Evolutionary conservation across 92 coral and sea anemone species (phyloP), one percentile per base, ranked within the genome.

Genomic region (Actinostola sp.): DNA sequence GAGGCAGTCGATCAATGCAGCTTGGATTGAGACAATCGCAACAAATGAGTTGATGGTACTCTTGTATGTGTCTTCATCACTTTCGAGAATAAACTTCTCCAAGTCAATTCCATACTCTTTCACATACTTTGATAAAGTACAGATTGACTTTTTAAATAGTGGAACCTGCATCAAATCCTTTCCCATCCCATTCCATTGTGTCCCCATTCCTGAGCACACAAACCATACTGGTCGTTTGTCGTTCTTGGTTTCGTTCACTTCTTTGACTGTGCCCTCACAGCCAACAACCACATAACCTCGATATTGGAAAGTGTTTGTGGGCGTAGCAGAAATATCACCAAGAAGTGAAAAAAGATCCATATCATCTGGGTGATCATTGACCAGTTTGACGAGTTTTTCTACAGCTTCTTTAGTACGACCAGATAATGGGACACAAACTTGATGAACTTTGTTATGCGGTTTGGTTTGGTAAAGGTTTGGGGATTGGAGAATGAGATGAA

Each of bases 141-240:
- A 26, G 25, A 89, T 72, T 0, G 94, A 89, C 33, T 85, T 72
- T 36, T 45, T 67, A 75, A 89, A 89, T n/a, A 42, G 52, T 12
- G 90, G 88, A 31, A 89, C 66, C 63, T 85, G 76, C 87, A 89
- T 89, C 73, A 89, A 26, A 58, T 57, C 74, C 69, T 89, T 66
- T 23, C 94, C 94, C 94, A 89, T 89, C 42, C 94, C 94, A 19
- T 78, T 56, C 94, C 94, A 89, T 51, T 89, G 94, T 6, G 90
- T 89, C 13, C 94, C 94, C 94, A 89, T 89, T 21, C 94, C 94
- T 17, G 94, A 89, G 75, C 86, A 84, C 27, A 89, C 88, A 60
- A 76, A 89, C 94, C 94, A 89, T 1, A 85, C 43, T 20, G 95
- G 86, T 34, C 90, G 90, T 2, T 51, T 53, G 28, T 50, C 75